Evolutionary conservation across 2,797 vertebrate genomes (phyloP).

Genomic region (Philypnodon macrostomus): DNA sequence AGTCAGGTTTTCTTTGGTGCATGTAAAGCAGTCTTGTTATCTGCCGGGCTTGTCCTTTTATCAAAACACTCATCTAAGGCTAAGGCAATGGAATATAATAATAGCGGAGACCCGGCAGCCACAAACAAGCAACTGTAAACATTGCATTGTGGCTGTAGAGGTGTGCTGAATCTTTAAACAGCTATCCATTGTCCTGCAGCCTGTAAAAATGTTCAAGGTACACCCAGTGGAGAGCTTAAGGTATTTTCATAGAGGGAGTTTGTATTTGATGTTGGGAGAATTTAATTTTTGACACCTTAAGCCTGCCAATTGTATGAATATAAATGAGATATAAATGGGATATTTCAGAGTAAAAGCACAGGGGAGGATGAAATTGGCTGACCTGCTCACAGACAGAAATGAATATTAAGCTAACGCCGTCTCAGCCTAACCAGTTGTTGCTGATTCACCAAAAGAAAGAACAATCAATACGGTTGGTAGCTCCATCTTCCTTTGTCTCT

Average conservation of each 20-base stretch:
- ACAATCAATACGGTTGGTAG: conserved; percentile 62
- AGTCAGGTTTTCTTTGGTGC: conserved; percentile 4
- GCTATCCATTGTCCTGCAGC: conserved; percentile 21
- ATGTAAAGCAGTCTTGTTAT: conserved; percentile 14
- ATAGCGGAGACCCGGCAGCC: conserved; percentile 11
- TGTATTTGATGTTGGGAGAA: conserved; percentile 31
- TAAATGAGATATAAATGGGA: conserved; percentile 62
- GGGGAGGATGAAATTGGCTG: conserved; percentile 56
- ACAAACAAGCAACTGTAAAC: conserved; percentile 34
- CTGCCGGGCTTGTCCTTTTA: conserved; percentile 12
- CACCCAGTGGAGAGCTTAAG: conserved; percentile 1
- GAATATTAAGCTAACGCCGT: conserved; percentile 61
- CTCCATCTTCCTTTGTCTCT: too few species aligned
- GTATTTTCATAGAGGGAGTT: conserved; percentile 20
- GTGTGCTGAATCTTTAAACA: conserved; percentile 31
- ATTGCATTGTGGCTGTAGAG: conserved; percentile 23
- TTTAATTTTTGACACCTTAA: conserved; percentile 40
- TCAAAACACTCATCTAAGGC: conserved; percentile 23
- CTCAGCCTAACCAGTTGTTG: conserved; percentile 47
- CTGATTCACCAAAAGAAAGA: conserved; percentile 60
- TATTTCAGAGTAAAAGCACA: conserved; percentile 46
- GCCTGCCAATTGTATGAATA: conserved; percentile 50
- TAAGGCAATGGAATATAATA: conserved; percentile 17
- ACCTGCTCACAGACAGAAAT: conserved; percentile 47
- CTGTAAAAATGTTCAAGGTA: conserved; percentile 18